A percentile compares a stretch with the other conserved stretches of the same genome.
phyloP scores from a whole-genome alignment of 2,888 invertebrate genomes.

The Drosophila mayaguana region DNA sequence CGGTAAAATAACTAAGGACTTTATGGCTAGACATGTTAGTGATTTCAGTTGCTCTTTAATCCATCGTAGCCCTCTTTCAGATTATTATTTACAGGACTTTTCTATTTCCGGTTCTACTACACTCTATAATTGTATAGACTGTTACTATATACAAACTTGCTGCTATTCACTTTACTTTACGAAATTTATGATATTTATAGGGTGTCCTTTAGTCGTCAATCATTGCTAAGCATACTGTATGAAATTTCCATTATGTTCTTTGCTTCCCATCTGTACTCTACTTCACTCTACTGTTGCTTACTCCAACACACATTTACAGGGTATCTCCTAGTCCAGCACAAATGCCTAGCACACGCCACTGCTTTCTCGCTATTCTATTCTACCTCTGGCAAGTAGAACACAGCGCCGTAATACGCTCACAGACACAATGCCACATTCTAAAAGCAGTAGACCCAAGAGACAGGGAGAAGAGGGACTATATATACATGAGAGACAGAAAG shows the following conservation, averaged over 20 bases:
- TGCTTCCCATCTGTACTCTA: neutral
- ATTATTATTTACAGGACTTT: too few species aligned
- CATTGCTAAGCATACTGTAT: neutral
- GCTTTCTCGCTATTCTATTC: conserved; percentile 30
- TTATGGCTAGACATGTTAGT: too few species aligned
- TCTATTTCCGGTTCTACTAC: neutral
- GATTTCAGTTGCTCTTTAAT: too few species aligned
- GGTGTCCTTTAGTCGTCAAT: neutral
- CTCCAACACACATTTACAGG: neutral
- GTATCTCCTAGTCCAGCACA: neutral
- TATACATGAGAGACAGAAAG: neutral
- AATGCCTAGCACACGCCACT: neutral
- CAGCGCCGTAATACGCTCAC: conserved; percentile 36
- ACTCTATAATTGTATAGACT: too few species aligned
- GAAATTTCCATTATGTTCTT: neutral
- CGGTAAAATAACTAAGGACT: too few species aligned
- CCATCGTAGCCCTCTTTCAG: too few species aligned
- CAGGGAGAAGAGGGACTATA: neutral
- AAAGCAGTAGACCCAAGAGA: conserved; percentile 15
- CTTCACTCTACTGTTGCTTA: neutral
- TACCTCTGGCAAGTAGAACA: conserved; percentile 59
- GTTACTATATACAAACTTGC: too few species aligned
- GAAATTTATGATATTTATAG: neutral
- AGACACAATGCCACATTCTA: conserved; percentile 33
- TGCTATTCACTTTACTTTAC: too few species aligned